Base-by-base conservation (phyloP, 2,113 vertebrate genomes). In the Semnopithecus entellus region DNA sequence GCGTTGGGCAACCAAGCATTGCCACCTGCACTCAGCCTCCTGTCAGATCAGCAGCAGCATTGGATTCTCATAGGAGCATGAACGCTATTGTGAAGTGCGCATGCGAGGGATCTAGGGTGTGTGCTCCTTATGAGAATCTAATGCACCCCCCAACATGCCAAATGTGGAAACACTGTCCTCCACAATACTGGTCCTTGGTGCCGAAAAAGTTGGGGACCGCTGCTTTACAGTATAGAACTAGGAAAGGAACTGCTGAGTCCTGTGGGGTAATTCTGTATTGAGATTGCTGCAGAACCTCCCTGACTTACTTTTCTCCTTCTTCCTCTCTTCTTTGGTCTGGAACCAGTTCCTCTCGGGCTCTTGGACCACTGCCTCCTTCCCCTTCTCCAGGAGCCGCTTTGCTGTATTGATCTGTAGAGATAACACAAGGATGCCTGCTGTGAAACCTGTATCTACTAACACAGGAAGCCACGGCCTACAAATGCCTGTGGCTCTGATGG, bases 241-340 rank as follows among this genome's bases (percentile, higher is more conserved):
- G 30, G n/a, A 82, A n/a, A 6, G 3, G 70, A 78, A 48, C 25
- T 72, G n/a, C 78, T 75, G n/a, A 32, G 35, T n/a, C 64, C 72
- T 8, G 17, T 2, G 43, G 13, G 43, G 5, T 25, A 87, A 81
- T 45, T 61, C 75, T 61, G 16, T 8, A 23, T 5, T 78, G 25
- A 52, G 75, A 40, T 83, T 90, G 59, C 10, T 22, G n/a, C n/a
- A 57, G 45, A 85, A 52, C 7, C 20, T 68, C 13, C 27, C 40
- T 0, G 8, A 98, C 99, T 99, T 97, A 99, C 99, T 76, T 93
- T 99, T 99, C 12, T 99, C 99, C 94, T 99, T 99, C 97, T 99
- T 99, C 78, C 99, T 98, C 97, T 99, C 99, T 88, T 99, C 99
- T 76, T 98, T 99, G 20, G 99, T 99, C 97, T 99, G 99, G 97